phyloP scores from a whole-genome alignment of 1,140 invertebrate genomes.

The Micrasema longulum region DNA sequence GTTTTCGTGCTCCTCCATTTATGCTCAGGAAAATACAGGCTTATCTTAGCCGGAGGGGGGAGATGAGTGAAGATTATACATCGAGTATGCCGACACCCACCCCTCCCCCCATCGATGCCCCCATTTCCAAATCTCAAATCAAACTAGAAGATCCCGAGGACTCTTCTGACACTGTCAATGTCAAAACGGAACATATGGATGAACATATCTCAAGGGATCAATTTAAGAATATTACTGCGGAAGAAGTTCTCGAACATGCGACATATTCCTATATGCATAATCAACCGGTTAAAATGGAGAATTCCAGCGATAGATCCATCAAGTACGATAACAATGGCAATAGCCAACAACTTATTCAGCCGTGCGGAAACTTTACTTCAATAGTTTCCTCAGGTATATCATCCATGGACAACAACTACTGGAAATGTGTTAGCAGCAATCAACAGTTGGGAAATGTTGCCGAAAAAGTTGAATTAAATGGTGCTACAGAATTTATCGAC shows the following conservation, averaged over 20 bases:
- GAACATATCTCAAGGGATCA: conserved; percentile 35
- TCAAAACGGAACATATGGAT: conserved; percentile 44
- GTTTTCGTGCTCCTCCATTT: conserved; percentile 79
- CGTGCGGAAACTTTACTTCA: conserved; percentile 48
- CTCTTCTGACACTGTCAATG: conserved; percentile 35
- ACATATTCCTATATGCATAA: conserved; percentile 19
- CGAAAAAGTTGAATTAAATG: conserved; percentile 54
- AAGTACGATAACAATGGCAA: conserved; percentile 37
- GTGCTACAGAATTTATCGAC: conserved; percentile 65
- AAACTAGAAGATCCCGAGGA: conserved; percentile 48
- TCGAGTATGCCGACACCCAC: conserved; percentile 50
- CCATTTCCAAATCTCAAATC: conserved; percentile 25
- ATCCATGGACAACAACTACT: conserved; percentile 45
- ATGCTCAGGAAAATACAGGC: conserved; percentile 79
- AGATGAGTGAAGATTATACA: conserved; percentile 51
- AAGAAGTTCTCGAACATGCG: conserved; percentile 30
- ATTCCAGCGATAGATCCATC: not conserved
- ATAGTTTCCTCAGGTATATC: conserved; percentile 48
- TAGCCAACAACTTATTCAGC: conserved; percentile 27
- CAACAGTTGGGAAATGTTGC: conserved; percentile 32
- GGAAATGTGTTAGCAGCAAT: conserved; percentile 41
- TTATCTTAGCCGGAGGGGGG: conserved; percentile 63
- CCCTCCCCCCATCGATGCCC: conserved; percentile 43
- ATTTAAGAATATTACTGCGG: conserved; percentile 45
- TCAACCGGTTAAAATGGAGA: conserved; percentile 31